Percentiles rank a stretch among this genome's conserved stretches.
Conservation (phyloP, 2,888 invertebrate genomes). For the Pristionchus exspectatus region DNA sequence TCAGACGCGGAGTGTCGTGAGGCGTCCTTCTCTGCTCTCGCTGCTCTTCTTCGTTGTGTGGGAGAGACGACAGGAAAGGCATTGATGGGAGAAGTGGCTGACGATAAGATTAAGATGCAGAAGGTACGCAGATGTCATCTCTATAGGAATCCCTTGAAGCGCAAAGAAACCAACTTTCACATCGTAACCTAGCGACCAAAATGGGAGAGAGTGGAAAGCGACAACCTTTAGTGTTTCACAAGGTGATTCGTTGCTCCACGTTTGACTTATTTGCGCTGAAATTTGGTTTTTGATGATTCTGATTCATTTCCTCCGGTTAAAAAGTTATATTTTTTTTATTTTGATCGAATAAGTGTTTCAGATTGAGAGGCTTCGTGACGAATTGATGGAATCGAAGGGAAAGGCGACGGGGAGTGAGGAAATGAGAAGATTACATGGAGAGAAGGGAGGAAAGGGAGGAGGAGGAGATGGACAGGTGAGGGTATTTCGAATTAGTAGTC, state of each 20-base stretch:
- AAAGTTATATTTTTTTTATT: no score
- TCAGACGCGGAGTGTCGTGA: conserved; percentile 92
- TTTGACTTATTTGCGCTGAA: no score
- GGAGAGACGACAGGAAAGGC: conserved; percentile 92
- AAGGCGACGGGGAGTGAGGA: conserved; percentile 56
- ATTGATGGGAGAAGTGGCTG: conserved; percentile 85
- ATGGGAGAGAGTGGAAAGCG: neutral
- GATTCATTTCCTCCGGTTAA: neutral
- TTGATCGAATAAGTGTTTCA: neutral
- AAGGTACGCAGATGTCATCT: conserved; percentile 82
- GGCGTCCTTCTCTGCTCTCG: conserved; percentile 86
- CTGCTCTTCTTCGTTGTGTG: conserved; percentile 85
- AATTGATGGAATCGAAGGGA: conserved; percentile 58
- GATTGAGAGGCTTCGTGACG: conserved; percentile 53
- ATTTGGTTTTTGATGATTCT: neutral
- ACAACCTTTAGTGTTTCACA: neutral
- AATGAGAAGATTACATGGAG: conserved; percentile 58
- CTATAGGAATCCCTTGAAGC: neutral
- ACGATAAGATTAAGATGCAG: conserved; percentile 90
- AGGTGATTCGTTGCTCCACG: neutral
- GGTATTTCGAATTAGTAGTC: no score
- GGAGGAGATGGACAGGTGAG: conserved; percentile 32
- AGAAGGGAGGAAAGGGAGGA: neutral
- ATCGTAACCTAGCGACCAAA: neutral
- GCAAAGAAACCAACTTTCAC: neutral